A percentile compares a stretch with the other conserved stretches of the same genome.
Evolutionary conservation across 2,888 invertebrate genomes (phyloP).

Genomic region (Drosophila bunnanda): DNA sequence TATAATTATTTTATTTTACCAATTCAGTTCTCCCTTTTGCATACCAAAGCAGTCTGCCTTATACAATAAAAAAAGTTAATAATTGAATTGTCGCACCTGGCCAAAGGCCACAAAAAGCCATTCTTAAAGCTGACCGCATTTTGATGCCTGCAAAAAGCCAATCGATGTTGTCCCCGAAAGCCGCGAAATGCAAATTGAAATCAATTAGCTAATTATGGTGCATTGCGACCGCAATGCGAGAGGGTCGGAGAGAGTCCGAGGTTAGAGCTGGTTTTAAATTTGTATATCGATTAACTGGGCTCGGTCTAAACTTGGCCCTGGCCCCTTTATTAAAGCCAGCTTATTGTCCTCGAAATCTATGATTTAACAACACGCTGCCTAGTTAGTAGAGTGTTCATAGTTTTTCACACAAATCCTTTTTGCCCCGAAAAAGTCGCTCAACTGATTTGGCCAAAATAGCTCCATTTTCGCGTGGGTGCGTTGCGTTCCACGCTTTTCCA

Average conservation of each 20-base stretch:
- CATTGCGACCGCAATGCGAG: constrained; percentile 51
- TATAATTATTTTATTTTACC: background rate
- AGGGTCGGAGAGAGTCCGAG: constrained; percentile 6
- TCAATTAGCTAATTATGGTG: constrained; percentile 78
- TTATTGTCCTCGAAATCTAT: constrained; percentile 22
- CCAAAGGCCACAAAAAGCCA: constrained; percentile 50
- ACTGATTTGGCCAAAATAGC: constrained; percentile 57
- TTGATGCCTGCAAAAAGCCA: constrained; percentile 51
- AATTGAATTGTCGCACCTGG: constrained; percentile 24
- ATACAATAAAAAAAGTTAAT: constrained; percentile 1
- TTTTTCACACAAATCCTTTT: no score
- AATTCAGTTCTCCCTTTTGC: background rate
- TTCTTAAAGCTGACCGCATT: constrained; percentile 63
- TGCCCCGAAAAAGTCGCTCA: background rate
- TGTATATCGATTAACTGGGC: constrained; percentile 27
- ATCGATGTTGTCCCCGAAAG: constrained; percentile 48
- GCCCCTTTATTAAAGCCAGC: background rate
- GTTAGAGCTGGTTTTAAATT: constrained; percentile 41
- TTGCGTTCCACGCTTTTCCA: constrained; percentile 28
- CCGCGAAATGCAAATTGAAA: constrained; percentile 64
- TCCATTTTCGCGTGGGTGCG: constrained; percentile 26
- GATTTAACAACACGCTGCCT: constrained; percentile 3
- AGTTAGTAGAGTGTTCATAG: background rate
- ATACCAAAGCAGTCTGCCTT: background rate
- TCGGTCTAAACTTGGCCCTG: constrained; percentile 5